These are phyloP conservation scores for Drosophila rubida DNA, from an alignment of 2,888 invertebrate species.

Conservation along the genomic window DNA sequence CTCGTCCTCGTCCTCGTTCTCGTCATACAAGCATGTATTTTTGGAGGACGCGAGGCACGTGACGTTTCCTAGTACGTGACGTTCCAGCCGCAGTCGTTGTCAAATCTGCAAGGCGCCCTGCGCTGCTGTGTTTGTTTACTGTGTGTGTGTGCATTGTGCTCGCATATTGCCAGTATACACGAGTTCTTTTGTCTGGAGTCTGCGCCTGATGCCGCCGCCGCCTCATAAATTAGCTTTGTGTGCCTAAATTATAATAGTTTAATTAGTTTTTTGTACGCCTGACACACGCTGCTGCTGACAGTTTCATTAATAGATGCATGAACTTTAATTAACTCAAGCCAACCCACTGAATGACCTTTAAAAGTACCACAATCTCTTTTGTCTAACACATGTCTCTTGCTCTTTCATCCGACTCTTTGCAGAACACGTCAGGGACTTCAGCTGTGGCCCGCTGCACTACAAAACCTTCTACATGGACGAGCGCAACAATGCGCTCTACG, in stretches of 20 bases:
- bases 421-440: constrained; percentile 97
- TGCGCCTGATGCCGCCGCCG: constrained; percentile 40
- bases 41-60: constrained; percentile 41
- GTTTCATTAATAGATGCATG: constrained; percentile 65
- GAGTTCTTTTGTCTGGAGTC: constrained; percentile 34
- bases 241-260: constrained; percentile 75
- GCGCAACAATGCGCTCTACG: constrained; percentile 93
- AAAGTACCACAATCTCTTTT: constrained; percentile 82
- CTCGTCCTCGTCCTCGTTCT: neutral
- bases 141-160: constrained; percentile 30
- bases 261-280: constrained; percentile 67
- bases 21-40: constrained; percentile 24
- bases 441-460: constrained; percentile 95
- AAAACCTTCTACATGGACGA: constrained; percentile 96
- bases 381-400: constrained; percentile 1
- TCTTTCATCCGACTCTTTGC: constrained; percentile 83
- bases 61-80: constrained; percentile 64
- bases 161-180: constrained; percentile 21
- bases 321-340: constrained; percentile 71
- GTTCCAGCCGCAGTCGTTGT: constrained; percentile 50
- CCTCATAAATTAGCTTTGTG: constrained; percentile 71
- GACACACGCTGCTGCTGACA: constrained; percentile 63
- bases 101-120: constrained; percentile 64
- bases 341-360: constrained; percentile 29
- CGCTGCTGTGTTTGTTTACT: constrained; percentile 38